A percentile compares a stretch with the other conserved stretches of the same genome.
Evolutionary conservation across 23 tunicate species (phyloP).

Genomic region (Ascidia mentula): DNA sequence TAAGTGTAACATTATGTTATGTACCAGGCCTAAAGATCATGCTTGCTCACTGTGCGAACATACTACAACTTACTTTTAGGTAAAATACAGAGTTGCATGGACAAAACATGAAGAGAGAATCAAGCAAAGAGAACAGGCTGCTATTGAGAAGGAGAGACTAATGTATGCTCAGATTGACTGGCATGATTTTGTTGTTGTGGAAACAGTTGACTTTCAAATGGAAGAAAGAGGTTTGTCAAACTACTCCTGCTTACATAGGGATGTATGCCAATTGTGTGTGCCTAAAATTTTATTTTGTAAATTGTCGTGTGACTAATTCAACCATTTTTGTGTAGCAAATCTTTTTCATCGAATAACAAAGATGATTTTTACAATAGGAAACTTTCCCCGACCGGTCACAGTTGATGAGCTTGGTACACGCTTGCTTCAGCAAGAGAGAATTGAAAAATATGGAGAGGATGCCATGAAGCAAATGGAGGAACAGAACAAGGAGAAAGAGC

Average conservation of each 20-base stretch:
- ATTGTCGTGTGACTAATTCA: too few species aligned
- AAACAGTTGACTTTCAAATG: constrained; percentile 83
- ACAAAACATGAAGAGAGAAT: constrained; percentile 82
- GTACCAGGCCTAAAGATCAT: too few species aligned
- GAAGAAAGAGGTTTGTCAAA: constrained; percentile 69
- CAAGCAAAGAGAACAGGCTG: constrained; percentile 68
- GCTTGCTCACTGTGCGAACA: too few species aligned
- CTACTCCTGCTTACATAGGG: too few species aligned
- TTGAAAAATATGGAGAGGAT: constrained; percentile 88
- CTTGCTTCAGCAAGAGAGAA: constrained; percentile 79
- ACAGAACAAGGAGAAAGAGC: constrained; percentile 35
- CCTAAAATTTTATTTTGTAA: too few species aligned
- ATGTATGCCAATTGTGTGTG: too few species aligned
- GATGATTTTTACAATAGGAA: too few species aligned
- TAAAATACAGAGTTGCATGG: constrained; percentile 96
- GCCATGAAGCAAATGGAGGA: constrained; percentile 32
- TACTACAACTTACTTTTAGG: constrained; percentile 25
- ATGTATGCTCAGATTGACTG: constrained; percentile 97
- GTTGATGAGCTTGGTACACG: constrained; percentile 85
- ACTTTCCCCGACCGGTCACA: constrained; percentile 85
- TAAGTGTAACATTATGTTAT: background rate
- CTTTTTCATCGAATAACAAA: too few species aligned
- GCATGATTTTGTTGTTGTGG: constrained; percentile 99
- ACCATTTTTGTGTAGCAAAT: too few species aligned
- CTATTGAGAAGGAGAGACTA: constrained; percentile 81